Percentiles rank a stretch among this genome's conserved stretches.
These are phyloP conservation scores for Hirtodrosophila alboralis DNA, from an alignment of 2,888 invertebrate species.

Conservation along the genomic window DNA sequence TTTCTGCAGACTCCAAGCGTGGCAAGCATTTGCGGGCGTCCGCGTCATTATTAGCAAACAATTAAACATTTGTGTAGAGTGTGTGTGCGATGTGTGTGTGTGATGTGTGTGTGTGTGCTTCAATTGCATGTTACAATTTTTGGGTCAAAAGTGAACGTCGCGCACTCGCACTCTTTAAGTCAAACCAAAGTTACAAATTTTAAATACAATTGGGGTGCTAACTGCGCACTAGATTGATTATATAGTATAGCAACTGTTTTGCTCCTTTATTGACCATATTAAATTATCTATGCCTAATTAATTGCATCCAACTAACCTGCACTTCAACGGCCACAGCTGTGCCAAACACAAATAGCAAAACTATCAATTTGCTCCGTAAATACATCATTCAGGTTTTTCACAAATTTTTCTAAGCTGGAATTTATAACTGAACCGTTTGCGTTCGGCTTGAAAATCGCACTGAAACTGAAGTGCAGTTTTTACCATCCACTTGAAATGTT, in stretches of 20 bases:
- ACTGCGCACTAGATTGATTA: conserved; percentile 18
- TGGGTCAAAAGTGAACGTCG: conserved; percentile 84
- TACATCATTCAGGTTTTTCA: conserved; percentile 23
- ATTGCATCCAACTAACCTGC: conserved; percentile 63
- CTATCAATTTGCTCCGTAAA: conserved; percentile 20
- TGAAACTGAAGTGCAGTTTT: conserved; percentile 69
- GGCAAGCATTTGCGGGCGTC: conserved; percentile 23
- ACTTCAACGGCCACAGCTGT: conserved; percentile 63
- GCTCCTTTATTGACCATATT: too few species aligned
- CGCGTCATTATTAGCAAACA: conserved; percentile 61
- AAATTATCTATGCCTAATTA: conserved; percentile 18
- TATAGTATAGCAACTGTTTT: conserved; percentile 21
- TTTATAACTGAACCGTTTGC: conserved; percentile 56
- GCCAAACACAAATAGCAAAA: conserved; percentile 44
- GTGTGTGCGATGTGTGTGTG: conserved; percentile 9
- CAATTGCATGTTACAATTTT: conserved; percentile 79
- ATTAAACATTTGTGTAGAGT: conserved; percentile 49
- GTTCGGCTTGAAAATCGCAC: conserved; percentile 69
- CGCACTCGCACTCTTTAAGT: conserved; percentile 18
- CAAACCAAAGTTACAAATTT: conserved; percentile 20
- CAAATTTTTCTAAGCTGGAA: conserved; percentile 21
- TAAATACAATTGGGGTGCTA: conserved; percentile 36
- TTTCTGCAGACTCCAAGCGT: conserved; percentile 31
- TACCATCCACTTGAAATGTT: conserved; percentile 54
- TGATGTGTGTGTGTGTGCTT: conserved; percentile 31